Conservation (phyloP, 2,888 invertebrate genomes). For the Atethmia centrago region DNA sequence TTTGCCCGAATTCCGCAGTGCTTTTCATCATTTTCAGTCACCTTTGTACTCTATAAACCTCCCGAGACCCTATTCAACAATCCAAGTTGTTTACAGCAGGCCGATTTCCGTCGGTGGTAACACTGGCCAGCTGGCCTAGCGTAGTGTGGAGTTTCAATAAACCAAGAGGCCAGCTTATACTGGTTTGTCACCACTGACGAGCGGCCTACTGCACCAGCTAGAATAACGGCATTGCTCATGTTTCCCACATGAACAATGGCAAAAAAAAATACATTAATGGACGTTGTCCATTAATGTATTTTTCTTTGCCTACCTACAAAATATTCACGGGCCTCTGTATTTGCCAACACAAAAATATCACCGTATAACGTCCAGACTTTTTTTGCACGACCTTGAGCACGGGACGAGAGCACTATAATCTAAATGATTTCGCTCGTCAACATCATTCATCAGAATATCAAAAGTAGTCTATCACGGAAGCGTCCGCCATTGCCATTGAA, state of each 20-base stretch:
- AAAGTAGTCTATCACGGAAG: constrained; percentile 29
- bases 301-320: constrained; percentile 22
- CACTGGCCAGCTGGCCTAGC: not conserved
- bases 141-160: not conserved
- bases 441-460: constrained; percentile 28
- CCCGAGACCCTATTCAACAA: not conserved
- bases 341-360: constrained; percentile 22
- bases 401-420: constrained; percentile 28
- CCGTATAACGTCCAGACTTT: constrained; percentile 42
- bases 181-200: not conserved
- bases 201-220: not conserved
- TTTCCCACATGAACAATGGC: constrained; percentile 15
- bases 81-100: not conserved
- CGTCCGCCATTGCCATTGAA: constrained; percentile 9
- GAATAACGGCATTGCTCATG: not conserved
- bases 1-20: no score
- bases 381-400: constrained; percentile 45
- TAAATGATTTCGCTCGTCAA: constrained; percentile 21
- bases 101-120: not conserved
- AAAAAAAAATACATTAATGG: constrained; percentile 3
- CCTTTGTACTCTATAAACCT: not conserved
- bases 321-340: constrained; percentile 47
- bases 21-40: not conserved
- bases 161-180: not conserved
- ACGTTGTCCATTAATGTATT: no score